Evolutionary conservation across 2,113 vertebrate species (phyloP).

Genomic region (Phyllostomus discolor): DNA sequence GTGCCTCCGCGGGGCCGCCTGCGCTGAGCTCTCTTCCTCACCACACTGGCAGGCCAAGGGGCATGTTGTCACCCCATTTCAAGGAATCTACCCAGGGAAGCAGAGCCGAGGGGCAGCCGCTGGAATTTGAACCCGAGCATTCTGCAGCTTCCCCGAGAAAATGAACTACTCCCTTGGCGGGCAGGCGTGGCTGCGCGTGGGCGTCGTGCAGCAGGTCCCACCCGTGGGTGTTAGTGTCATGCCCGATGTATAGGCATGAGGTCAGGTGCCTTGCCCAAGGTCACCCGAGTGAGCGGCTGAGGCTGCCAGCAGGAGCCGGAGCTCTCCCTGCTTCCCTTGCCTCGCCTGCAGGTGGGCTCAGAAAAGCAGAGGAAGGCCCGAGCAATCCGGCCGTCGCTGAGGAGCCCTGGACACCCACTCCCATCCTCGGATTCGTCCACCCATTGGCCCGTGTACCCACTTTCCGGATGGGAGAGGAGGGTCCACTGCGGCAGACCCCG

Average conservation of each 20-base stretch:
- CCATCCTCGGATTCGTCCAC: not conserved
- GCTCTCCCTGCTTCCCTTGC: not conserved
- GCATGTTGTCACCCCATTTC: not conserved
- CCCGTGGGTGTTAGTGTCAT: not conserved
- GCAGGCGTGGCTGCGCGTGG: not conserved
- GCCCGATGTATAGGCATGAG: not conserved
- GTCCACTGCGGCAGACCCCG: accelerated
- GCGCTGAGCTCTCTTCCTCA: not conserved
- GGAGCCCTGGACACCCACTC: not conserved
- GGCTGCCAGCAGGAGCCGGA: not conserved
- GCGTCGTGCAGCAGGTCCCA: not conserved
- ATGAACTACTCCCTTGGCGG: not conserved
- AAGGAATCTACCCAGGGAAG: not conserved
- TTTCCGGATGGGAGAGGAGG: no score
- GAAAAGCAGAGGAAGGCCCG: not conserved
- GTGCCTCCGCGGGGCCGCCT: not conserved
- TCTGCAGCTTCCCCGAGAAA: not conserved
- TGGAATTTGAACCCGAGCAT: not conserved
- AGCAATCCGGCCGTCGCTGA: not conserved
- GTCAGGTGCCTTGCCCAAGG: not conserved
- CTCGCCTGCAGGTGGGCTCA: not conserved
- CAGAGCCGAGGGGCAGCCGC: no score
- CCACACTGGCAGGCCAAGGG: not conserved
- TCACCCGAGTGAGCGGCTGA: not conserved
- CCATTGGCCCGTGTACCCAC: not conserved